These are phyloP conservation scores for Panulirus ornatus DNA, from an alignment of 1,140 invertebrate species.

Conservation along the genomic window DNA sequence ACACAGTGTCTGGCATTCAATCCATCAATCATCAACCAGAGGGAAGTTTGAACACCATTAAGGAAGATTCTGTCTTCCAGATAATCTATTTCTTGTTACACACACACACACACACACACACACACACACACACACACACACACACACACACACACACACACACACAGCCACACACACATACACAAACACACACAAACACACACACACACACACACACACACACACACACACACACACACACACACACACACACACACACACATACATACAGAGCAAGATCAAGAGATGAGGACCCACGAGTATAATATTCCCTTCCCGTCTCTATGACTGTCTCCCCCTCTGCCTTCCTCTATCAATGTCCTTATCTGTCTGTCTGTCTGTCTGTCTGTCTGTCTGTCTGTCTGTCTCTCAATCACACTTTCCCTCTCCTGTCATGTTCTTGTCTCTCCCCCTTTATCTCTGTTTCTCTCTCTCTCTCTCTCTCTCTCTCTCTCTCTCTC, in stretches of 20 bases:
- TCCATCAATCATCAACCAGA: no score
- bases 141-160: no score
- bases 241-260: background rate
- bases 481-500: conserved; percentile 12
- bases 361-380: background rate
- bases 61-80: no score
- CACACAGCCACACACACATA: no score
- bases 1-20: no score
- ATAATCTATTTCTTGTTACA: no score
- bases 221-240: background rate
- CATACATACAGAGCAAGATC: background rate
- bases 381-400: background rate
- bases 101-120: no score
- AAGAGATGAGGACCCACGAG: no score
- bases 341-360: background rate
- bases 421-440: background rate
- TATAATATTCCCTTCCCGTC: background rate
- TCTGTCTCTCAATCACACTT: background rate
- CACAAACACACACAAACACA: no score
- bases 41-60: no score
- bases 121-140: no score
- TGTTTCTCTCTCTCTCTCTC: background rate
- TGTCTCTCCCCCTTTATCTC: background rate
- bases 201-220: no score
- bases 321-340: background rate